A percentile compares a stretch with the other conserved stretches of the same genome.
Evolutionary conservation across 2,888 invertebrate species (phyloP).

Genomic region (Penaeus monodon): DNA sequence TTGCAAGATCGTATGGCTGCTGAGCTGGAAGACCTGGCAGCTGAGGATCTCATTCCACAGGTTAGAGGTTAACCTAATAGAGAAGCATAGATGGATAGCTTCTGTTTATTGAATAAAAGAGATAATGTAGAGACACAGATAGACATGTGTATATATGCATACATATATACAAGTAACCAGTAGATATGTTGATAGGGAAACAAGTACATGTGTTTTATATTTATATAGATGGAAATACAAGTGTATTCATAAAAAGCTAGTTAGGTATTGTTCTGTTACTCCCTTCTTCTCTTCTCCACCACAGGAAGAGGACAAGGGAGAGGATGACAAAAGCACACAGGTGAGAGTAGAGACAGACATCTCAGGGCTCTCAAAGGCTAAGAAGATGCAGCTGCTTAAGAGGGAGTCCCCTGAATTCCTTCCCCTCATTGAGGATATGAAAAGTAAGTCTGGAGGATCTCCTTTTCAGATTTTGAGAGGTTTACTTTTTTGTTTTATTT

Average conservation of each 20-base stretch:
- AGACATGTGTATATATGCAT: neutral
- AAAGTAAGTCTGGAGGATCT: constrained; percentile 24
- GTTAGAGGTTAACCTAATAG: neutral
- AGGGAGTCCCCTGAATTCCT: constrained; percentile 54
- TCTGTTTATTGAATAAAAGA: neutral
- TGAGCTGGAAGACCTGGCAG: constrained; percentile 33
- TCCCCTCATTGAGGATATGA: constrained; percentile 45
- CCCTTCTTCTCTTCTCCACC: neutral
- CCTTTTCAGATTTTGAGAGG: neutral
- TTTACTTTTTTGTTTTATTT: neutral
- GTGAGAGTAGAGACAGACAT: constrained; percentile 28
- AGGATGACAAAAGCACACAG: neutral
- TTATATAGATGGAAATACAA: no score
- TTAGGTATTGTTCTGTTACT: no score
- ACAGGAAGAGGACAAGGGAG: neutral
- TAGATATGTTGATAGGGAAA: no score
- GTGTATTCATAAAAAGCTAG: no score
- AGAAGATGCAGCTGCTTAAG: constrained; percentile 50
- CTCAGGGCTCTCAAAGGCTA: constrained; percentile 28
- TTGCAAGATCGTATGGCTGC: constrained; percentile 57
- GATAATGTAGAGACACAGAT: neutral
- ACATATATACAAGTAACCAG: neutral
- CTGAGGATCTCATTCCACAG: constrained; percentile 47
- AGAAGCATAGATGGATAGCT: neutral
- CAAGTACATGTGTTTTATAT: no score